Conservation (phyloP, 2,797 vertebrate genomes). For the Eulemur albifrons region DNA sequence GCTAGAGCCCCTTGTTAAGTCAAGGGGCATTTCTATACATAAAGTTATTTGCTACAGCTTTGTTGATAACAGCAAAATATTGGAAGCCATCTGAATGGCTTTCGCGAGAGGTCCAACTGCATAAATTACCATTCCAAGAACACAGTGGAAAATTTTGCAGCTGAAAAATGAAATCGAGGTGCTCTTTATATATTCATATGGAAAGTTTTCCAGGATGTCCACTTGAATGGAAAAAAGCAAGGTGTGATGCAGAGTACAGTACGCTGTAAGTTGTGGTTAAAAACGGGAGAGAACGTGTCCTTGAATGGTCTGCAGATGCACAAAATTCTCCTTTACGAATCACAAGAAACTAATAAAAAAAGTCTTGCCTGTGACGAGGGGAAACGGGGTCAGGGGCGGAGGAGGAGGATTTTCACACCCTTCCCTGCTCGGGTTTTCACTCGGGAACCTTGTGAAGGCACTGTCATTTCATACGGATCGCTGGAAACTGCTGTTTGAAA, state of each 20-base stretch:
- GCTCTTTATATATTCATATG: neutral
- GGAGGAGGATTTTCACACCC: neutral
- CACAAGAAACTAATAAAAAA: neutral
- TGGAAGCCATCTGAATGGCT: neutral
- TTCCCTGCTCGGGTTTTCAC: neutral
- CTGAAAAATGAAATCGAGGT: neutral
- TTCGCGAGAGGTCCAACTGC: neutral
- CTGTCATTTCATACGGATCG: neutral
- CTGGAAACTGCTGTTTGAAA: neutral
- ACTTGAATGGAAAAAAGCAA: neutral
- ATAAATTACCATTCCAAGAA: neutral
- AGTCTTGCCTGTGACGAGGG: neutral
- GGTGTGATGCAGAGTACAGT: neutral
- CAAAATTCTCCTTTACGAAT: neutral
- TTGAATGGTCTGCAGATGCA: neutral
- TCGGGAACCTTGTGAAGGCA: neutral
- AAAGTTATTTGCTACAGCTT: neutral
- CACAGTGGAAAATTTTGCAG: neutral
- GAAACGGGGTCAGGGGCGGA: neutral
- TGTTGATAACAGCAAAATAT: neutral
- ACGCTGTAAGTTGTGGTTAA: neutral
- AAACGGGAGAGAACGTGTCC: neutral
- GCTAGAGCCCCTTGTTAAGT: neutral
- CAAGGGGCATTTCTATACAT: neutral
- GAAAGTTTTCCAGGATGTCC: neutral